Percentiles rank a stretch among this genome's conserved stretches.
These are phyloP conservation scores for Orius insidiosus DNA, from an alignment of 1,140 invertebrate genomes.

Conservation along the genomic window DNA sequence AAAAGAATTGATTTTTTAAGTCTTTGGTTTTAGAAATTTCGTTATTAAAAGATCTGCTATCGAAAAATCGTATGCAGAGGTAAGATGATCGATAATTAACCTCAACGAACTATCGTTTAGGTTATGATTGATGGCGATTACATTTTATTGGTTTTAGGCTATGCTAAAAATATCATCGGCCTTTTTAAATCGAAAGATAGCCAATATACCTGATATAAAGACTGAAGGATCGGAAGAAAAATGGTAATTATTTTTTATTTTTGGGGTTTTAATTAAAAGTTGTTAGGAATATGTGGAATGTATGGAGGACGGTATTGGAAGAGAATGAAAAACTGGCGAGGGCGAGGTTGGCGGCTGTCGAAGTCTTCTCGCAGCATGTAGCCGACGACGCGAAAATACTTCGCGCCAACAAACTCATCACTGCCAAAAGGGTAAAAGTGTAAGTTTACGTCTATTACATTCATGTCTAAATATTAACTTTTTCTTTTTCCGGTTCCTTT, in stretches of 20 bases:
- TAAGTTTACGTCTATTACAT: conserved; percentile 4
- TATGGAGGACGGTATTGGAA: conserved; percentile 85
- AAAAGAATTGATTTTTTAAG: conserved; percentile 13
- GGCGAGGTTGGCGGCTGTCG: conserved; percentile 74
- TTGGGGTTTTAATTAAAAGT: background rate
- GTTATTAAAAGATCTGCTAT: conserved; percentile 79
- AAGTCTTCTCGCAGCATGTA: conserved; percentile 85
- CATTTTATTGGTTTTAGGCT: too few species aligned
- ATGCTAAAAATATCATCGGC: conserved; percentile 75
- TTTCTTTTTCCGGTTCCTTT: conserved; percentile 19
- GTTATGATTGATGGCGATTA: too few species aligned
- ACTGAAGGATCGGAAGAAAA: conserved; percentile 73
- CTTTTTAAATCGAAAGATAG: conserved; percentile 82
- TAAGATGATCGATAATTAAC: conserved; percentile 27
- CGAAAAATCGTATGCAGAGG: conserved; percentile 89
- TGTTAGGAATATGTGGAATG: conserved; percentile 85
- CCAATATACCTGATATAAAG: conserved; percentile 74
- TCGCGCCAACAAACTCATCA: conserved; percentile 58
- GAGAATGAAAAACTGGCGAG: conserved; percentile 88
- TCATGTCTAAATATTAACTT: conserved; percentile 6
- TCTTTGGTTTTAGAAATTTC: conserved; percentile 50
- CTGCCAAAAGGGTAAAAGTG: conserved; percentile 61
- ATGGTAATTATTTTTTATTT: conserved; percentile 41
- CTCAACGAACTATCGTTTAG: conserved; percentile 10
- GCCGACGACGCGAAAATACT: conserved; percentile 82